Conservation (phyloP, 2,797 vertebrate species). For the Falco novaeseelandiae region DNA sequence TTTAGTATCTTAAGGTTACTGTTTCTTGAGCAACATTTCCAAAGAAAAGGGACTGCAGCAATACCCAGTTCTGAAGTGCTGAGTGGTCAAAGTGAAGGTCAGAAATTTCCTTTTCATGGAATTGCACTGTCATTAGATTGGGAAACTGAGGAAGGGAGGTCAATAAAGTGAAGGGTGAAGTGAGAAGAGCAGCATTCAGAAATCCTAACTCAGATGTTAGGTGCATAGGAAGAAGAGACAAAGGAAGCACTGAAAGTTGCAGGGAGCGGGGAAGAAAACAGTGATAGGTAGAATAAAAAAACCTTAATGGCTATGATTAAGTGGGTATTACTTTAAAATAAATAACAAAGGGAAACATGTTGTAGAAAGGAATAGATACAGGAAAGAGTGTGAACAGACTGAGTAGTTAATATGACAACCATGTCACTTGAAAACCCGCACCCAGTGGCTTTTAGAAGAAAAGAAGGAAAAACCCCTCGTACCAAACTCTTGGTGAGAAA, state of each 20-base stretch:
- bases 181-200: background rate
- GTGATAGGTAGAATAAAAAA: background rate
- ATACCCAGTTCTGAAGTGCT: background rate
- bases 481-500: background rate
- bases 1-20: background rate
- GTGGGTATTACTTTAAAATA: background rate
- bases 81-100: background rate
- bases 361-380: background rate
- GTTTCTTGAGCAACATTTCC: background rate
- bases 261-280: background rate
- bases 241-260: background rate
- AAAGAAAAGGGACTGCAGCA: background rate
- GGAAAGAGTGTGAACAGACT: background rate
- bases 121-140: background rate
- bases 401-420: background rate
- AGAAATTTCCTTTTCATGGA: background rate
- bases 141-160: background rate
- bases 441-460: background rate
- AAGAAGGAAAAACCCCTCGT: background rate
- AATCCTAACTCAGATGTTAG: background rate
- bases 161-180: background rate
- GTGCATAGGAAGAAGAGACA: background rate
- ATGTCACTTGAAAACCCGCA: background rate
- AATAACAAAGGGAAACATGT: background rate
- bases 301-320: background rate